A percentile compares a stretch with the other conserved stretches of the same genome.
phyloP scores from a whole-genome alignment of 2,797 vertebrate species.

The Harpagifer antarcticus region DNA sequence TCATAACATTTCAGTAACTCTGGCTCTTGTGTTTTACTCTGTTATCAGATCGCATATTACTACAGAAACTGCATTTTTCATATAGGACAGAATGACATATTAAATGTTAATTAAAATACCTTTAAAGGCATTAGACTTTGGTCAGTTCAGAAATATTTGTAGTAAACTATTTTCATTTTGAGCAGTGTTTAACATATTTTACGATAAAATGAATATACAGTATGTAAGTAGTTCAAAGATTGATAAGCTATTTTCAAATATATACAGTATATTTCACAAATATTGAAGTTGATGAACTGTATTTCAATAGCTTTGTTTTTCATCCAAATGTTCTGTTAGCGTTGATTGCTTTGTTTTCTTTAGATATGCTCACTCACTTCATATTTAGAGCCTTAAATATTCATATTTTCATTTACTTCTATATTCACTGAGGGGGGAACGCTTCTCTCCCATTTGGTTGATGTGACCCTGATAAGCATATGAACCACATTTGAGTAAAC shows the following conservation, averaged over 20 bases:
- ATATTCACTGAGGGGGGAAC: slow-evolving; percentile 2
- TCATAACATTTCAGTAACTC: slow-evolving; percentile 58
- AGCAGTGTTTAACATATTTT: not conserved
- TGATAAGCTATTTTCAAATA: too few relatives aligned
- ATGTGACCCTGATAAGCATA: slow-evolving; percentile 15
- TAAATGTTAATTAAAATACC: too few relatives aligned
- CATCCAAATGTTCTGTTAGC: not conserved
- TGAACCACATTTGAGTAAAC: slow-evolving; percentile 14
- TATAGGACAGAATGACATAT: too few relatives aligned
- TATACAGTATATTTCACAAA: too few relatives aligned
- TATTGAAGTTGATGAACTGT: too few relatives aligned
- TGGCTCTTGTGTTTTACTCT: slow-evolving; percentile 53
- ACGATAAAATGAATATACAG: too few relatives aligned
- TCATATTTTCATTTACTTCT: slow-evolving; percentile 27
- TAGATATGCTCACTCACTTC: slow-evolving; percentile 1
- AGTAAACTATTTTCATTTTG: too few relatives aligned
- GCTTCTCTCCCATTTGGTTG: not conserved
- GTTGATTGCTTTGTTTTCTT: slow-evolving; percentile 5
- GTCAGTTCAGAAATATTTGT: not conserved
- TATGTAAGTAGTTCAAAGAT: too few relatives aligned
- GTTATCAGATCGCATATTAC: not conserved
- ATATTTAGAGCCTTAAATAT: slow-evolving; percentile 31
- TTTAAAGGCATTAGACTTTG: too few relatives aligned
- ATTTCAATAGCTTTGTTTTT: not conserved
- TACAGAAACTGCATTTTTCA: not conserved